A percentile compares a stretch with the other conserved stretches of the same genome.
Conservation (phyloP, 2,113 vertebrate genomes). For the Trematocara marginatum region DNA sequence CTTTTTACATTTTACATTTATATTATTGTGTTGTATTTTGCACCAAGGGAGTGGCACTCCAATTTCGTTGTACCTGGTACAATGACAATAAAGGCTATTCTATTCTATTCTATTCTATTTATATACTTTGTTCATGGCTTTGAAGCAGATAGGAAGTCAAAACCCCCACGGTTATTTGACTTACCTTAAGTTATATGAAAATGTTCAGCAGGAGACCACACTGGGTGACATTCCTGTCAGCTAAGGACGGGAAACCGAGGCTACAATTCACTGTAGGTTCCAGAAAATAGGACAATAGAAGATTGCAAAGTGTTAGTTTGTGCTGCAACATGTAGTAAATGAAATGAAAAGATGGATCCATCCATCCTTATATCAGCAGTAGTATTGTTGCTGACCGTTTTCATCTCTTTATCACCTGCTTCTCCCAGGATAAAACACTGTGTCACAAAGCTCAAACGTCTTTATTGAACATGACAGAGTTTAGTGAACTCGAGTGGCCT, state of each 20-base stretch:
- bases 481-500: not conserved
- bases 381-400: not conserved
- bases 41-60: no score
- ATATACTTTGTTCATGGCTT: not conserved
- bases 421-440: not conserved
- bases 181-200: not conserved
- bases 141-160: not conserved
- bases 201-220: not conserved
- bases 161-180: not conserved
- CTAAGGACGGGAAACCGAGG: fast-evolving
- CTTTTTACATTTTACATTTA: no score
- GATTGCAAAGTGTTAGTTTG: not conserved
- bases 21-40: no score
- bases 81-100: no score
- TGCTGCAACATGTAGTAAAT: not conserved
- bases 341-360: not conserved
- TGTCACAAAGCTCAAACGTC: not conserved
- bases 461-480: not conserved
- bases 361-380: not conserved
- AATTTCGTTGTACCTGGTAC: no score
- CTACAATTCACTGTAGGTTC: not conserved
- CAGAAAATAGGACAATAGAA: not conserved
- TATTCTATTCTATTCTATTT: not conserved
- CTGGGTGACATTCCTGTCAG: not conserved
- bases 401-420: not conserved